phyloP scores from a whole-genome alignment of 1,140 invertebrate genomes.

The Habropoda laboriosa region DNA sequence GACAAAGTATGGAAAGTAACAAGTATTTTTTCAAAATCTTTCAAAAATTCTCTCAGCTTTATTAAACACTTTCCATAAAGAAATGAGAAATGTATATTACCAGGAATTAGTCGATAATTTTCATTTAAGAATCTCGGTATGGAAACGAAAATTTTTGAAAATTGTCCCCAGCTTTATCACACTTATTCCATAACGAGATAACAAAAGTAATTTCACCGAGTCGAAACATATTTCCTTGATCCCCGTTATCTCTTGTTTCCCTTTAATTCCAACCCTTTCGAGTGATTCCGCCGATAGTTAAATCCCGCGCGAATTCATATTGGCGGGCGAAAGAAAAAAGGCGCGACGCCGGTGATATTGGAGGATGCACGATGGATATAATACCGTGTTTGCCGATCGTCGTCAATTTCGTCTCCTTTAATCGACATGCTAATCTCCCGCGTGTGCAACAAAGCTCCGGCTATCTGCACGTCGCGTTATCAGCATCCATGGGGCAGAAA shows the following conservation, averaged over 20 bases:
- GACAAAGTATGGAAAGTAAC: too few relatives aligned
- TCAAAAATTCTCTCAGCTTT: too few relatives aligned
- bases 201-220: not conserved
- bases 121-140: too few relatives aligned
- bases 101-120: too few relatives aligned
- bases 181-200: not conserved
- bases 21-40: too few relatives aligned
- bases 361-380: not conserved
- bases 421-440: constrained; percentile 51
- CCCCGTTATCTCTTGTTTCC: not conserved
- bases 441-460: constrained; percentile 24
- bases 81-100: too few relatives aligned
- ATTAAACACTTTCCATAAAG: too few relatives aligned
- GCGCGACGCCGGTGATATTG: not conserved
- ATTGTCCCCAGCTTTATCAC: not conserved
- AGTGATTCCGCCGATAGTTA: not conserved
- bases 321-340: not conserved
- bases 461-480: constrained; percentile 33
- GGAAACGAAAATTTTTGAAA: not conserved
- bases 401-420: constrained; percentile 21
- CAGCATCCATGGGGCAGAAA: not conserved
- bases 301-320: constrained; percentile 9
- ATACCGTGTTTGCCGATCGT: constrained; percentile 19
- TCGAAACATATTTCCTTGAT: not conserved
- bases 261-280: not conserved